A percentile compares a stretch with the other conserved stretches of the same genome.
Evolutionary conservation across 2,797 vertebrate genomes (phyloP).

Genomic region (Cyprinella venusta): DNA sequence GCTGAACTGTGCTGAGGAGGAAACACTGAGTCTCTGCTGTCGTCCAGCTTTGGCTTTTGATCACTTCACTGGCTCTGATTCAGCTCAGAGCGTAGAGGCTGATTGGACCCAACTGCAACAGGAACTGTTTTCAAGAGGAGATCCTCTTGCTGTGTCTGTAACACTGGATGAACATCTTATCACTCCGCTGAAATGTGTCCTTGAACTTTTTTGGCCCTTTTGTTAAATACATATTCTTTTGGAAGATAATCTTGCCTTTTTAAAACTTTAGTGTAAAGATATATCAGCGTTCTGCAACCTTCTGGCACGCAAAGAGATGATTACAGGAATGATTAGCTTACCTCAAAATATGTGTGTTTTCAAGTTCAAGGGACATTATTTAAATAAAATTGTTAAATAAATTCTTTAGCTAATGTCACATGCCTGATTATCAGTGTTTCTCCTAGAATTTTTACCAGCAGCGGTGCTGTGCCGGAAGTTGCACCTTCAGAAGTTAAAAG

Average conservation of each 20-base stretch:
- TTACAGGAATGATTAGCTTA: not conserved
- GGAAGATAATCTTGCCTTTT: not conserved
- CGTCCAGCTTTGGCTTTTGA: conserved; percentile 6
- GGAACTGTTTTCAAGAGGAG: conserved; percentile 18
- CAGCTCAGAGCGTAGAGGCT: not conserved
- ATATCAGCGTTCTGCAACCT: not conserved
- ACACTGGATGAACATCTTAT: not conserved
- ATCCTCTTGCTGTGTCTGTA: conserved; percentile 17
- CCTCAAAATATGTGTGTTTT: not conserved
- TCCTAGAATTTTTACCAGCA: too few relatives aligned
- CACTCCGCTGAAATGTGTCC: not conserved
- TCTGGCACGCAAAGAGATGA: not conserved
- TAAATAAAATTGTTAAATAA: not conserved
- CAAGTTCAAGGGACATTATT: not conserved
- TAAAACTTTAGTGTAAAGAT: not conserved
- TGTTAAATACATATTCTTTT: not conserved
- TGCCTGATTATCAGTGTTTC: too few relatives aligned
- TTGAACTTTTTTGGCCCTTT: not conserved
- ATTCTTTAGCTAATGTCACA: too few relatives aligned
- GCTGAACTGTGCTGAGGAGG: conserved; percentile 30
- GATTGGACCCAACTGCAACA: not conserved
- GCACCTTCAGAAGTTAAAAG: too few relatives aligned
- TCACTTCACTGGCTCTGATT: not conserved
- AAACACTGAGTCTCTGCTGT: conserved; percentile 12
- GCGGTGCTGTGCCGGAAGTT: too few relatives aligned